A percentile compares a stretch with the other conserved stretches of the same genome.
Evolutionary conservation across 1,140 invertebrate species (phyloP).

Genomic region (Drosophila baimaii): DNA sequence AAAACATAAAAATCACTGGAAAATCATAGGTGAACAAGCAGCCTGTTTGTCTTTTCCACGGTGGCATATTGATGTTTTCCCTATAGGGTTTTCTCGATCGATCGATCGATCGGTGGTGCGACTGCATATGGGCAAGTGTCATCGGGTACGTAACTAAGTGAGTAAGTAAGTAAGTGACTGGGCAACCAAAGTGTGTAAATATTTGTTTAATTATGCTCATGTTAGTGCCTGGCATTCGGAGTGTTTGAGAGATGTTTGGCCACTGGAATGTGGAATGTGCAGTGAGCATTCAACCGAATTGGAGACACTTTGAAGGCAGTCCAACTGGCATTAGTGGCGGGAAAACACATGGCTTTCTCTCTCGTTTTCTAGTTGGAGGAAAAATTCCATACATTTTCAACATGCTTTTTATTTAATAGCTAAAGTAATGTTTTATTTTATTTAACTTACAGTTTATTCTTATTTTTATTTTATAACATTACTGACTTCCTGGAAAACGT

Average conservation of each 20-base stretch:
- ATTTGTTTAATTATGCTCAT: conserved; percentile 82
- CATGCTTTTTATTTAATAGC: not conserved
- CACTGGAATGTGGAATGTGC: conserved; percentile 63
- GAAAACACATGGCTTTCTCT: conserved; percentile 24
- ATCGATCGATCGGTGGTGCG: not conserved
- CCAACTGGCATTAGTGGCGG: not conserved
- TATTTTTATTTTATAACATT: not conserved
- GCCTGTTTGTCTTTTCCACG: conserved; percentile 72
- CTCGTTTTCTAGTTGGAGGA: not conserved
- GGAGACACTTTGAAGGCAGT: conserved; percentile 41
- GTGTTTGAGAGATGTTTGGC: conserved; percentile 41
- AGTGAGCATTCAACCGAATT: conserved; percentile 50
- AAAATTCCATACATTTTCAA: not conserved
- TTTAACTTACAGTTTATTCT: not conserved
- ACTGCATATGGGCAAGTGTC: conserved; percentile 59
- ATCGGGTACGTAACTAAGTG: conserved; percentile 37
- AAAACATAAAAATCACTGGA: conserved; percentile 57
- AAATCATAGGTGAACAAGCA: conserved; percentile 60
- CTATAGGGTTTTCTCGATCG: conserved; percentile 33
- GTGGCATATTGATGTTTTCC: conserved; percentile 71
- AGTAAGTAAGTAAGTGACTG: conserved; percentile 57
- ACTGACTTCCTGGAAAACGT: not conserved
- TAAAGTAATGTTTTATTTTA: too few relatives aligned
- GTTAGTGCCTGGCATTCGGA: conserved; percentile 67
- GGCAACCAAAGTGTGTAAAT: conserved; percentile 74